Conservation (phyloP, 2,888 invertebrate genomes). For the Eulithis testata region DNA sequence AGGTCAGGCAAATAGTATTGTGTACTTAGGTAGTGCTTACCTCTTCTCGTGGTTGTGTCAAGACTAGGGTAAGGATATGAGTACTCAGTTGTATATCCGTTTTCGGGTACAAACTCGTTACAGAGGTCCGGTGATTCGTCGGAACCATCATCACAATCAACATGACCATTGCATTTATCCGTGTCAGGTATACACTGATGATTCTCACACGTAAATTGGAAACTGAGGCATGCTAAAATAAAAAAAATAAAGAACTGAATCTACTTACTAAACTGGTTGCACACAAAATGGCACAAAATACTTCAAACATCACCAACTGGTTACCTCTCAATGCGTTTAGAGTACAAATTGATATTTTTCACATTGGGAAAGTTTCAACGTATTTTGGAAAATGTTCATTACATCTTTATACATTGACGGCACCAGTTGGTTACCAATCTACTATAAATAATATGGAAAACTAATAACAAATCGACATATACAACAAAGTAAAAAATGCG, state of each 20-base stretch:
- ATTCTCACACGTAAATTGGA: slow-evolving; percentile 88
- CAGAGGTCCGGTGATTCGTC: slow-evolving; percentile 86
- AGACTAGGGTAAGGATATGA: slow-evolving; percentile 13
- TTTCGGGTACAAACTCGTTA: slow-evolving; percentile 29
- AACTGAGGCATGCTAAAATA: slow-evolving; percentile 84
- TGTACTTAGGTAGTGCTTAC: slow-evolving; percentile 5
- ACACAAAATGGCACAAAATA: not conserved
- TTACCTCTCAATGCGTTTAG: too few relatives aligned
- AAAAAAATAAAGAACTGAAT: slow-evolving; percentile 15
- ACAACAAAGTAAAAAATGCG: too few relatives aligned
- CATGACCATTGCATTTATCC: slow-evolving; percentile 86
- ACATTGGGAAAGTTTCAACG: too few relatives aligned
- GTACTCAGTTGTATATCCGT: not conserved
- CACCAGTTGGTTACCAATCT: too few relatives aligned
- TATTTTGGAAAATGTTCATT: too few relatives aligned
- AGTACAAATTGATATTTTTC: too few relatives aligned
- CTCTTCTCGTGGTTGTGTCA: slow-evolving; percentile 19
- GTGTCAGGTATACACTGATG: slow-evolving; percentile 87
- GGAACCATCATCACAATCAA: slow-evolving; percentile 87
- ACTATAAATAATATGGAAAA: too few relatives aligned
- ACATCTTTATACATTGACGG: too few relatives aligned
- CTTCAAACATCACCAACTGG: not conserved
- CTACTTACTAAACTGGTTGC: too few relatives aligned
- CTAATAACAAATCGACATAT: too few relatives aligned
- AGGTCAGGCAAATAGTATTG: too few relatives aligned